A percentile compares a stretch with the other conserved stretches of the same genome.
phyloP scores from a whole-genome alignment of 2,113 vertebrate species.

The Dolichallabes microphthalmus region DNA sequence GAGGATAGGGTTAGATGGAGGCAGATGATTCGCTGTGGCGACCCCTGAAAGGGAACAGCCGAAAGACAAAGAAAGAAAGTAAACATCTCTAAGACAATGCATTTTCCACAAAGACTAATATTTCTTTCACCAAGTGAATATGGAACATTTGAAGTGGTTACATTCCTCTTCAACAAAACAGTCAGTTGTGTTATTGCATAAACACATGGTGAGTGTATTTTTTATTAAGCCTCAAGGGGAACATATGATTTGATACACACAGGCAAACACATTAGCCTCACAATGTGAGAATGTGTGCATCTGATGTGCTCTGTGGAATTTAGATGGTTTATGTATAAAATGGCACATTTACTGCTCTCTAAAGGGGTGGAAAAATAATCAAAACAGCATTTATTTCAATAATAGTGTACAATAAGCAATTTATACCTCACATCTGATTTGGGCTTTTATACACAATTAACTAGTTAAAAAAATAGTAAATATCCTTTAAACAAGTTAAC shows the following conservation, averaged over 20 bases:
- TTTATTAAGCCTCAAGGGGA: conserved; percentile 2
- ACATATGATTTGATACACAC: conserved; percentile 14
- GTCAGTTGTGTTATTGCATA: not conserved
- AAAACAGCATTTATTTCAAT: not conserved
- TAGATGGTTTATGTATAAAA: conserved; percentile 15
- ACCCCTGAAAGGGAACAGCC: too few species aligned
- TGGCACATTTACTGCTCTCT: conserved; percentile 3
- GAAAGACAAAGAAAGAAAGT: too few species aligned
- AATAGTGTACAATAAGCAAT: not conserved
- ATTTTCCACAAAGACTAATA: not conserved
- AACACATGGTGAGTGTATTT: conserved; percentile 17
- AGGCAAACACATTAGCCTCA: conserved; percentile 24
- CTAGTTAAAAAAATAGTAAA: too few species aligned
- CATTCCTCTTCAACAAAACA: not conserved
- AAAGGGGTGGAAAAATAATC: not conserved
- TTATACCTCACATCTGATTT: not conserved
- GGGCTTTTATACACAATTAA: not conserved
- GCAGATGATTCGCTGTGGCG: too few species aligned
- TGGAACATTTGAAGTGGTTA: not conserved
- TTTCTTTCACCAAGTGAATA: not conserved
- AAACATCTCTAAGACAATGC: not conserved
- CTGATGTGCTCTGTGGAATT: not conserved
- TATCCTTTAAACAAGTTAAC: too few species aligned
- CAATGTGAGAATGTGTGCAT: conserved; percentile 26
- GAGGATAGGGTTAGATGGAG: too few species aligned